phyloP scores from a whole-genome alignment of 2,888 invertebrate genomes.

The Mechanitis mazaeus region DNA sequence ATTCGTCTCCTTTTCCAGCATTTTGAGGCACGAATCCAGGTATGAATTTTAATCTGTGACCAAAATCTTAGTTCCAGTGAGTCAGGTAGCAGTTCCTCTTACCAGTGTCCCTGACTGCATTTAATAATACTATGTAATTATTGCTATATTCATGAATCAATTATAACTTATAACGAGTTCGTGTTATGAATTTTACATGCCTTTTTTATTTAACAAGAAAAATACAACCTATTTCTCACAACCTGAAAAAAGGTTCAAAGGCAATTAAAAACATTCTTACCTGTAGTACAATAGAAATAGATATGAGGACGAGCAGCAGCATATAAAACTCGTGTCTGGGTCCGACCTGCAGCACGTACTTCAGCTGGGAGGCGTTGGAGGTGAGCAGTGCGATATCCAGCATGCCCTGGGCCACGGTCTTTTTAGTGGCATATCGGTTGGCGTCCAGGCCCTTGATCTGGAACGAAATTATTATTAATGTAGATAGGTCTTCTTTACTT shows the following conservation, averaged over 20 bases:
- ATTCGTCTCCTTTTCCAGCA: not conserved
- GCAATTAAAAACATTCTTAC: constrained; percentile 56
- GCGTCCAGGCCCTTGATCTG: constrained; percentile 86
- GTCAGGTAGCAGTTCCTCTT: no score
- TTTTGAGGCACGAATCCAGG: no score
- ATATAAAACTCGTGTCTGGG: constrained; percentile 91
- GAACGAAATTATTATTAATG: constrained; percentile 31
- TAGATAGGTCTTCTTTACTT: no score
- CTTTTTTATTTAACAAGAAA: no score
- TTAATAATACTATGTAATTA: no score
- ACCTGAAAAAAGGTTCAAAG: no score
- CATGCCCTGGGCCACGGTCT: constrained; percentile 94
- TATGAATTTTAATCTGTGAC: no score
- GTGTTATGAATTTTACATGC: constrained; percentile 1
- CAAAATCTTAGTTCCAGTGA: no score
- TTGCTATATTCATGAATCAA: no score
- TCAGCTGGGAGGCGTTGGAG: constrained; percentile 91
- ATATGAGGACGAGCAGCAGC: constrained; percentile 86
- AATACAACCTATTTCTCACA: no score
- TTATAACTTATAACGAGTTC: not conserved
- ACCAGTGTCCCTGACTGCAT: no score
- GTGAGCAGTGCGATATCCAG: constrained; percentile 91
- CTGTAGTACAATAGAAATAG: constrained; percentile 89
- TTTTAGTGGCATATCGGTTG: constrained; percentile 93
- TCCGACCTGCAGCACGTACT: constrained; percentile 90